phyloP scores from a whole-genome alignment of 2,113 vertebrate species.

The Pycnonotus jocosus region DNA sequence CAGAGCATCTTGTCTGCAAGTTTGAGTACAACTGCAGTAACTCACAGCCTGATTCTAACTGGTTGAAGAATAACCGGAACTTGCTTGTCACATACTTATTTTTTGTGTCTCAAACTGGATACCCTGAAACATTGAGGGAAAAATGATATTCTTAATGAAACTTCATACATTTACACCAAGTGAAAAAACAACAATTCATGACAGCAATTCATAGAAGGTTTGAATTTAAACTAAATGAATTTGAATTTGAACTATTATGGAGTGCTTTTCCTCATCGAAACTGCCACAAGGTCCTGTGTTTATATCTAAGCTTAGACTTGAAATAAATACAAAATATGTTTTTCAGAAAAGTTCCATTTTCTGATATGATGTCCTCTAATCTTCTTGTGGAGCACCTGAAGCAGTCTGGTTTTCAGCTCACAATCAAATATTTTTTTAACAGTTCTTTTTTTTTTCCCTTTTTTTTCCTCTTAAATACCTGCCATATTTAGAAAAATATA shows the following conservation, averaged over 20 bases:
- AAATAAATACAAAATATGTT: neutral
- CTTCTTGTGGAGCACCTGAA: neutral
- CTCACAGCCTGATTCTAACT: neutral
- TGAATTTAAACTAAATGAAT: neutral
- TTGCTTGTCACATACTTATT: neutral
- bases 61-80: neutral
- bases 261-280: neutral
- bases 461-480: neutral
- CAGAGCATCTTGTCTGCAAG: neutral
- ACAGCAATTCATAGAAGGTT: neutral
- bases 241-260: neutral
- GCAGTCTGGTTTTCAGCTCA: neutral
- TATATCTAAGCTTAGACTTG: neutral
- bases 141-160: neutral
- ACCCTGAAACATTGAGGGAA: neutral
- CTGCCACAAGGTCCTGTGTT: neutral
- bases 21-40: neutral
- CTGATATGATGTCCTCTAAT: neutral
- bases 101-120: neutral
- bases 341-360: neutral
- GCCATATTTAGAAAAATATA: neutral
- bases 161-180: neutral
- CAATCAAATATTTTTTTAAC: neutral
- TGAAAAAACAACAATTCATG: neutral
- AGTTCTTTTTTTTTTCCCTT: neutral